Evolutionary conservation across 2,888 invertebrate genomes (phyloP), one percentile per base, ranked within the genome.

Genomic region (Cryptosula pallasiana): DNA sequence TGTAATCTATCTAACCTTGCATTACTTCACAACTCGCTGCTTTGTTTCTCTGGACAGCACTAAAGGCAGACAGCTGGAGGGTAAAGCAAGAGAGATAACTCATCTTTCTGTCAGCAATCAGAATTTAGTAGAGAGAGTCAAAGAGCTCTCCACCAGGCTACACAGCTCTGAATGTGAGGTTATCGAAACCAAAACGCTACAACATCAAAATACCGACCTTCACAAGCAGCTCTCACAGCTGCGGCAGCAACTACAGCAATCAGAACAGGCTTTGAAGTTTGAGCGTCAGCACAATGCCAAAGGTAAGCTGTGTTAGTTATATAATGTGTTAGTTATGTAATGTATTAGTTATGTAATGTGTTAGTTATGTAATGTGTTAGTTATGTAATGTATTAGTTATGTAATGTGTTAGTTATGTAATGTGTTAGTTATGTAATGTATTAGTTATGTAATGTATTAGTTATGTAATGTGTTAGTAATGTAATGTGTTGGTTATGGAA

Each of bases 91-190:
- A 16, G 63, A 63, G n/a, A 13, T 9, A 16, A 25, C 63, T n/a
- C 63, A 63, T 9, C 9, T 63, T 13, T 16, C 9, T 32, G 3
- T 32, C 9, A 27, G 29, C 27, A 63, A 63, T 32, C 25, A 32
- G 5, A 3, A 2, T 25, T 32, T 63, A 16, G 32, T 16, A 5
- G 9, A 25, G 27, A 20, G 27, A 34, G 9, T 63, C 25, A 27
- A 13, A 27, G 63, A 63, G 34, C 32, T 63, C 13, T 16, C 9
- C 32, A 32, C 13, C n/a, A 25, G 27, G n/a, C 25, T 63, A 2
- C 63, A 63, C 29, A 63, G 32, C 27, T 27, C 27, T 5, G 63
- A 63, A 34, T 63, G 63, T 63, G 63, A 32, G 13, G 63, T 27
- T 3, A 63, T 63, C 13, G 63, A 63, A n/a, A 13, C 63, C 27